phyloP scores from a whole-genome alignment of 2,888 invertebrate species.

The Synergus japonicus region DNA sequence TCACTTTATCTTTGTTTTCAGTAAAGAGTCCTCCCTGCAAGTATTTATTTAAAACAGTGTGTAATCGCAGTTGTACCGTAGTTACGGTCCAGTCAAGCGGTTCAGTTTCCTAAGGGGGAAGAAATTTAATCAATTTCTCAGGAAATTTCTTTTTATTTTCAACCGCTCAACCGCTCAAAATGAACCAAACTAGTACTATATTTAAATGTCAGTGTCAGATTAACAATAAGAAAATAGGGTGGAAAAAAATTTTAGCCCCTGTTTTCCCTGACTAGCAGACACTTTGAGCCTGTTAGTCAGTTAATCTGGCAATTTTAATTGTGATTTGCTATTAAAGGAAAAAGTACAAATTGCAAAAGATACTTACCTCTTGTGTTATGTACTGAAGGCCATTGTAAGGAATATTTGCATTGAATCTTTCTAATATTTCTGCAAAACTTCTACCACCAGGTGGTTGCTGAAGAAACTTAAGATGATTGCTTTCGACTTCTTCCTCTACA shows the following conservation, averaged over 20 bases:
- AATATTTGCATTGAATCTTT: conserved; percentile 97
- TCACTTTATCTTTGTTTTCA: conserved; percentile 98
- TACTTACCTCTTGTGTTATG: conserved; percentile 95
- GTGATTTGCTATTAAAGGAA: neutral
- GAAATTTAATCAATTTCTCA: conserved; percentile 46
- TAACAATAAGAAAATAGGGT: no score
- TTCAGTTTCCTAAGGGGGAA: conserved; percentile 71
- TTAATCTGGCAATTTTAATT: neutral
- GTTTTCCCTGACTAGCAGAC: no score
- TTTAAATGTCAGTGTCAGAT: neutral
- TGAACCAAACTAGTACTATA: neutral
- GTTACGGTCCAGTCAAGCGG: conserved; percentile 74
- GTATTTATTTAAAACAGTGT: conserved; percentile 69
- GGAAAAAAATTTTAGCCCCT: no score
- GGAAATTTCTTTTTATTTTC: conserved; percentile 42
- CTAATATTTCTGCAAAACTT: conserved; percentile 89
- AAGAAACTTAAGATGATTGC: conserved; percentile 90
- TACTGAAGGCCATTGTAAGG: conserved; percentile 98
- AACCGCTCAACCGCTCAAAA: conserved; percentile 40
- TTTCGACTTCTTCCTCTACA: conserved; percentile 98
- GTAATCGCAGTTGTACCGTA: conserved; percentile 67
- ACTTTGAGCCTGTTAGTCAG: no score
- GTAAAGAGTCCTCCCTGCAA: conserved; percentile 92
- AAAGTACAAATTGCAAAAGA: neutral
- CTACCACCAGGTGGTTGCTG: conserved; percentile 83